A percentile compares a stretch with the other conserved stretches of the same genome.
Evolutionary conservation across 2,113 vertebrate genomes (phyloP).

Genomic region (Anarrhichthys ocellatus): DNA sequence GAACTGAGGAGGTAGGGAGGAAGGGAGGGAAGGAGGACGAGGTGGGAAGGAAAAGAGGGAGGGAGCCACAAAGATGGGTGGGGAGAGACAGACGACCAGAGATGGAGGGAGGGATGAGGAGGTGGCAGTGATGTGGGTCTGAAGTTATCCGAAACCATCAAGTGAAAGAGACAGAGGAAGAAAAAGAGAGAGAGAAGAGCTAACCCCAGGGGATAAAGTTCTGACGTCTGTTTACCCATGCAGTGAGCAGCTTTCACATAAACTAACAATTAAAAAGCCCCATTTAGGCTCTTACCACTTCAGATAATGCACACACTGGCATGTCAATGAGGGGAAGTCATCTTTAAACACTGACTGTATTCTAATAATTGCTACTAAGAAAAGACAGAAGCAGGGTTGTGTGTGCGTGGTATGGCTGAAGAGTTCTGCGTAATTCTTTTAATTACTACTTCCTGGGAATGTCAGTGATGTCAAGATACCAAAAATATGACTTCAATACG

Average conservation of each 20-base stretch:
- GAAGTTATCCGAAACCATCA: constrained; percentile 61
- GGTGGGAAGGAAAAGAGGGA: constrained; percentile 14
- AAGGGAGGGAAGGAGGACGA: not conserved
- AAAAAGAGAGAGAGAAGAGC: constrained; percentile 36
- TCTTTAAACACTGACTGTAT: constrained; percentile 34
- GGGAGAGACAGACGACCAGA: constrained; percentile 7
- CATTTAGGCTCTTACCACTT: constrained; percentile 54
- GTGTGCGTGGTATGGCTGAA: not conserved
- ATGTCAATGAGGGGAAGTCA: constrained; percentile 39
- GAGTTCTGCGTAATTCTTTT: not conserved
- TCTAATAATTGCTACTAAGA: constrained; percentile 18
- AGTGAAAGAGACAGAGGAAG: not conserved
- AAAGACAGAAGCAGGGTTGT: not conserved
- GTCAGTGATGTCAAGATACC: not conserved
- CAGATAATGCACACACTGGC: constrained; percentile 52
- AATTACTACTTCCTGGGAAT: not conserved
- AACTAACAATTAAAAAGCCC: constrained; percentile 75
- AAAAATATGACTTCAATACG: not conserved
- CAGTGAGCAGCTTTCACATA: constrained; percentile 67
- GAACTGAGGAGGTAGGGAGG: not conserved
- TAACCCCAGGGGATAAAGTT: constrained; percentile 40
- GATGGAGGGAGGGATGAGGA: constrained; percentile 10
- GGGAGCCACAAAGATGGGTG: constrained; percentile 7
- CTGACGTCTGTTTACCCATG: constrained; percentile 67
- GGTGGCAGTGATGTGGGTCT: constrained; percentile 47